These are phyloP conservation scores for Drosophila affinis DNA, from an alignment of 2,888 invertebrate genomes.

Conservation along the genomic window DNA sequence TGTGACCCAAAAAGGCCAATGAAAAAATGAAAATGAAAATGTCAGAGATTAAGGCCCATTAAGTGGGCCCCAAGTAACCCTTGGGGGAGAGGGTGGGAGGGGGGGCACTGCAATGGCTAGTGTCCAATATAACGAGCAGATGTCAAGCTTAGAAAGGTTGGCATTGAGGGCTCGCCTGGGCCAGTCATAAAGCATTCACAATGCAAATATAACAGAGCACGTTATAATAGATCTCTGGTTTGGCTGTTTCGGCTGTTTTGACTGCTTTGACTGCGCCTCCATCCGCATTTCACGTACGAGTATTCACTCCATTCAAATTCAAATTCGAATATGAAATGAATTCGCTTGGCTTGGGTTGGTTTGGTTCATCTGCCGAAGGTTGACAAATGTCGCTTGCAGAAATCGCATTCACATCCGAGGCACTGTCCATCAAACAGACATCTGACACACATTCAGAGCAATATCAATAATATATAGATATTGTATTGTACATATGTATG, in stretches of 20 bases:
- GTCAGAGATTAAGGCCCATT: slow-evolving; percentile 56
- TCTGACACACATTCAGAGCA: slow-evolving; percentile 16
- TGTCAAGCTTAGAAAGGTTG: slow-evolving; percentile 51
- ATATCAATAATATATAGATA: slow-evolving; percentile 19
- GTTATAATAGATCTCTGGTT: slow-evolving; percentile 42
- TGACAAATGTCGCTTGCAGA: slow-evolving; percentile 33
- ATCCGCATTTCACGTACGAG: slow-evolving; percentile 50
- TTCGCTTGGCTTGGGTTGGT: slow-evolving; percentile 1
- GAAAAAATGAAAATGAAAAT: slow-evolving; percentile 48
- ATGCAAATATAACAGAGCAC: slow-evolving; percentile 53
- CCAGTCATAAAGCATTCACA: slow-evolving; percentile 36
- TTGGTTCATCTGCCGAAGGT: slow-evolving; percentile 38
- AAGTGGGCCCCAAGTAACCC: slow-evolving; percentile 20
- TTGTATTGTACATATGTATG: slow-evolving; percentile 1
- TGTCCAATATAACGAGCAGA: background rate
- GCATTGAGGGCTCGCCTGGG: slow-evolving; percentile 2
- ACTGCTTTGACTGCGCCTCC: slow-evolving; percentile 18
- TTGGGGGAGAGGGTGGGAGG: too few relatives aligned
- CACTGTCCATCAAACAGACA: slow-evolving; percentile 1
- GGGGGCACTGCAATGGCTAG: too few relatives aligned
- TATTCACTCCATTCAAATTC: slow-evolving; percentile 49
- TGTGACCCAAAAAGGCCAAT: slow-evolving; percentile 14
- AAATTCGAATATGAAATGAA: slow-evolving; percentile 40
- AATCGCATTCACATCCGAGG: slow-evolving; percentile 24
- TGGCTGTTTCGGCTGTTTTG: slow-evolving; percentile 8